phyloP scores from a whole-genome alignment of 2,797 vertebrate genomes.

The Coranthus polyacanthus region DNA sequence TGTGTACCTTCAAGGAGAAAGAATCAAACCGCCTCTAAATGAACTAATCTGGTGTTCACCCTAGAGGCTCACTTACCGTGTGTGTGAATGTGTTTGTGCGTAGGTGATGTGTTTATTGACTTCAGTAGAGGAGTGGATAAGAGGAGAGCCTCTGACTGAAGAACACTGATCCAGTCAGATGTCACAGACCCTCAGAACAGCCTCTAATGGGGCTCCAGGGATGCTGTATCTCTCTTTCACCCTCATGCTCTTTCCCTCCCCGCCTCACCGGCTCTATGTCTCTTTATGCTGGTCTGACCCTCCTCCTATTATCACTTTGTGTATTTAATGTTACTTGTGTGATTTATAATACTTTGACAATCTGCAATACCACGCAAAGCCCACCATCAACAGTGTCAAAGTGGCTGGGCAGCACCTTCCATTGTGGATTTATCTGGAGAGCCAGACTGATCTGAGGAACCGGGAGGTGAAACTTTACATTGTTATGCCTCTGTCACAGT shows the following conservation, averaged over 20 bases:
- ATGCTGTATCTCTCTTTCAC: slow-evolving; percentile 70
- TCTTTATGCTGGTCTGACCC: slow-evolving; percentile 49
- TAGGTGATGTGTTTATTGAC: slow-evolving; percentile 86
- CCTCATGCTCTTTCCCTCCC: slow-evolving; percentile 61
- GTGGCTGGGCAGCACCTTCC: too few species aligned
- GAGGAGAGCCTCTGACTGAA: slow-evolving; percentile 80
- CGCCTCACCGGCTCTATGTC: slow-evolving; percentile 55
- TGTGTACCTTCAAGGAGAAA: slow-evolving; percentile 69
- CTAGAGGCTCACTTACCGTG: slow-evolving; percentile 72
- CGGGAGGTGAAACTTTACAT: not conserved
- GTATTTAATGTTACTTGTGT: slow-evolving; percentile 22
- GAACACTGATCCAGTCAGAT: slow-evolving; percentile 86
- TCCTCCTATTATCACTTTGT: slow-evolving; percentile 37
- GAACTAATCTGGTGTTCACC: slow-evolving; percentile 79
- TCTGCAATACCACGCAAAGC: slow-evolving; percentile 10
- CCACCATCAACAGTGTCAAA: not conserved
- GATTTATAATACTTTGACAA: slow-evolving; percentile 28
- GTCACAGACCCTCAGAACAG: slow-evolving; percentile 84
- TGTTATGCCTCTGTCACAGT: not conserved
- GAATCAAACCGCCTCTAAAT: slow-evolving; percentile 76
- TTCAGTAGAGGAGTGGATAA: slow-evolving; percentile 83
- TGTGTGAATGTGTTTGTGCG: slow-evolving; percentile 69
- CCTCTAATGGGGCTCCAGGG: slow-evolving; percentile 83
- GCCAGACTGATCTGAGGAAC: not conserved
- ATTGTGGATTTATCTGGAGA: slow-evolving; percentile 1